Evolutionary conservation across 2,113 vertebrate species (phyloP).

Genomic region (Coryphaenoides rupestris): DNA sequence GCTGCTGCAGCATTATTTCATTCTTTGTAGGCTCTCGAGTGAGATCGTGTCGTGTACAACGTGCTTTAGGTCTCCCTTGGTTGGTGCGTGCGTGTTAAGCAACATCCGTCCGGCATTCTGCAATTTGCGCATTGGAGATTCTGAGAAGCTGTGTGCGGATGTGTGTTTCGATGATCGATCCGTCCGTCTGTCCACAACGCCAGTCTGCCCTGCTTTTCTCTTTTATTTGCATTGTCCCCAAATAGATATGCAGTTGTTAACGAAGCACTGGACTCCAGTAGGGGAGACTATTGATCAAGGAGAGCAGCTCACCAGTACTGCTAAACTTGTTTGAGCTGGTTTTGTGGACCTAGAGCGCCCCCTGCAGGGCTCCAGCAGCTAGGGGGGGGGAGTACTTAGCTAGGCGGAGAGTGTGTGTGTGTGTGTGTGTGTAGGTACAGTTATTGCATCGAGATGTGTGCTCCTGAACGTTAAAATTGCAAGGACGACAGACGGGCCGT

Average conservation of each 20-base stretch:
- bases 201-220: not conserved
- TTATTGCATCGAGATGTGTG: too few species aligned
- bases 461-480: too few species aligned
- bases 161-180: too few species aligned
- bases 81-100: not conserved
- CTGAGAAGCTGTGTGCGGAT: too few species aligned
- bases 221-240: too few species aligned
- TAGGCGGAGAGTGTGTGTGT: not conserved
- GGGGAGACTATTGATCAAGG: slow-evolving; percentile 30
- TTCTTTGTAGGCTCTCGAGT: not conserved
- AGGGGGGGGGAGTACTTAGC: not conserved
- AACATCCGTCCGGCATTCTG: not conserved
- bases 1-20: not conserved
- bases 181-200: too few species aligned
- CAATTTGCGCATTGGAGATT: not conserved
- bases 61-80: not conserved
- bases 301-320: slow-evolving; percentile 24
- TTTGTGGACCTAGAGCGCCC: slow-evolving; percentile 58
- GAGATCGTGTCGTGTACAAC: too few species aligned
- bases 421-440: not conserved
- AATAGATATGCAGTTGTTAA: slow-evolving; percentile 29
- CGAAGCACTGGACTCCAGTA: slow-evolving; percentile 9
- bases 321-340: slow-evolving; percentile 46
- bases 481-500: too few species aligned
- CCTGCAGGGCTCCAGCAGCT: slow-evolving; percentile 45